These are phyloP conservation scores for Diplogasteroides magnus DNA, from an alignment of 1,140 invertebrate genomes.

Conservation along the genomic window DNA sequence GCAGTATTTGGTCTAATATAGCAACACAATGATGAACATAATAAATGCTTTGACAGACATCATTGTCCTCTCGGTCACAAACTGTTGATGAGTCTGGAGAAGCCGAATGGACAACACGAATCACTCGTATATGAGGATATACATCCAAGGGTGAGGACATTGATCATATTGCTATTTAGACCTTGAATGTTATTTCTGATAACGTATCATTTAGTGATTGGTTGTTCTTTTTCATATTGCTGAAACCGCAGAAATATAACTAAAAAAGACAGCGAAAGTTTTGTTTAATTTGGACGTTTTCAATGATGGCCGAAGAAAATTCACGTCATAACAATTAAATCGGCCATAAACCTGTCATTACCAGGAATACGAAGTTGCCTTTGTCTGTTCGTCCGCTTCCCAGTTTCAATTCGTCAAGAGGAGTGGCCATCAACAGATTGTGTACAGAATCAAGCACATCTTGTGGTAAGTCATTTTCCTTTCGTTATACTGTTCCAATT, in stretches of 20 bases:
- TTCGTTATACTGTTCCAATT: too few relatives aligned
- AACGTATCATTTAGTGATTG: not conserved
- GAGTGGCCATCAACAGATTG: not conserved
- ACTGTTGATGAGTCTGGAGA: not conserved
- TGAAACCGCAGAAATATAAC: too few relatives aligned
- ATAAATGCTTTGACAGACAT: not conserved
- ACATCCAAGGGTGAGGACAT: not conserved
- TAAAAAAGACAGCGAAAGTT: not conserved
- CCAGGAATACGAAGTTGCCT: not conserved
- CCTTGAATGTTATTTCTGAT: not conserved
- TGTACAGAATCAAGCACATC: not conserved
- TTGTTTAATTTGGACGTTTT: not conserved
- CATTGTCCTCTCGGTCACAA: not conserved
- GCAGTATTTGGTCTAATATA: too few relatives aligned
- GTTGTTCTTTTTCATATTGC: not conserved
- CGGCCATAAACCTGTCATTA: not conserved
- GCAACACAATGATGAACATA: not conserved
- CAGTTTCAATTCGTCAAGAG: not conserved
- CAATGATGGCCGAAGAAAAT: not conserved
- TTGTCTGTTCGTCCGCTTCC: not conserved
- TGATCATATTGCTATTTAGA: not conserved
- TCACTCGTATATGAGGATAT: not conserved
- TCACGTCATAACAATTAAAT: not conserved
- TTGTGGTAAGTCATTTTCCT: not conserved
- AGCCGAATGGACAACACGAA: not conserved